Percentiles rank a stretch among this genome's conserved stretches.
Evolutionary conservation across 2,888 invertebrate genomes (phyloP).

Genomic region (Lasioglossum malachurum): DNA sequence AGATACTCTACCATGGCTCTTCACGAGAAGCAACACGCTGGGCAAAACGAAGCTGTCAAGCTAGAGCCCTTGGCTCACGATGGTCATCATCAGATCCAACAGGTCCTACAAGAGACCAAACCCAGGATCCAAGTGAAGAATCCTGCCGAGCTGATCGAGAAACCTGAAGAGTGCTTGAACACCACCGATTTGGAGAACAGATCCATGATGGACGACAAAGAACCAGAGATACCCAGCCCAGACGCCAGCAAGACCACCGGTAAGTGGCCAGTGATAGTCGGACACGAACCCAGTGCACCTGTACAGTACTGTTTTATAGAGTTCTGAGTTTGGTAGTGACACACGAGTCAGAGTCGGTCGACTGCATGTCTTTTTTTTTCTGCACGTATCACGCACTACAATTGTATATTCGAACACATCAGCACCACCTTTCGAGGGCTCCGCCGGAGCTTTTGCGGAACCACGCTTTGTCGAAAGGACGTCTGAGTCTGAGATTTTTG

Average conservation of each 20-base stretch:
- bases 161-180: slow-evolving; percentile 73
- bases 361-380: slow-evolving; percentile 66
- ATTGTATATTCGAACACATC: slow-evolving; percentile 45
- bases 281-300: slow-evolving; percentile 61
- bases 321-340: slow-evolving; percentile 62
- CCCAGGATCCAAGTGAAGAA: slow-evolving; percentile 84
- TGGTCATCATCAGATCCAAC: slow-evolving; percentile 63
- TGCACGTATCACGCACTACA: slow-evolving; percentile 79
- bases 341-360: slow-evolving; percentile 40
- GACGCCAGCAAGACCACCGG: slow-evolving; percentile 83
- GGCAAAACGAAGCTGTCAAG: slow-evolving; percentile 32
- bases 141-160: slow-evolving; percentile 82
- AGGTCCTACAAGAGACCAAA: slow-evolving; percentile 74
- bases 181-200: slow-evolving; percentile 69
- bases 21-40: slow-evolving; percentile 89
- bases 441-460: background rate
- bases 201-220: slow-evolving; percentile 79
- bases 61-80: slow-evolving; percentile 69
- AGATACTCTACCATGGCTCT: slow-evolving; percentile 91
- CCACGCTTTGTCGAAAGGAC: slow-evolving; percentile 17
- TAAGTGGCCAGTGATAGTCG: slow-evolving; percentile 70
- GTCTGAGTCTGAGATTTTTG: background rate
- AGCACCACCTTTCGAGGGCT: slow-evolving; percentile 37
- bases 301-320: slow-evolving; percentile 57
- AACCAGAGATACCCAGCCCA: slow-evolving; percentile 77